These are phyloP conservation scores for Lacanobia oleracea DNA, from an alignment of 2,888 invertebrate species.

Conservation along the genomic window DNA sequence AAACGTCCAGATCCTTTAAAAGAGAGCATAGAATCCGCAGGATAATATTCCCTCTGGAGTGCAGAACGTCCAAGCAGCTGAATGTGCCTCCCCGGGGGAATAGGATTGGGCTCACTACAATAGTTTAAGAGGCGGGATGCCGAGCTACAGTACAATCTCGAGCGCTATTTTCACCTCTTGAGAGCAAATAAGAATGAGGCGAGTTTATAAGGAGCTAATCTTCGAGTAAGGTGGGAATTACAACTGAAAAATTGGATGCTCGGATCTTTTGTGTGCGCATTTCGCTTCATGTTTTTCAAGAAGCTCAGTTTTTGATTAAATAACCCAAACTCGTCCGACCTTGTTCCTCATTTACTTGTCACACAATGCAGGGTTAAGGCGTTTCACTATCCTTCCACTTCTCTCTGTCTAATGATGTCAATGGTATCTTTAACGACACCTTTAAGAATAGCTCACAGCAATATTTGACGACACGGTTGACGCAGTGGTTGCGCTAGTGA, in stretches of 20 bases:
- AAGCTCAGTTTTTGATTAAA: background rate
- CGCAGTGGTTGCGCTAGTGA: too few relatives aligned
- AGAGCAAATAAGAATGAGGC: constrained; percentile 36
- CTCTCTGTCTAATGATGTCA: background rate
- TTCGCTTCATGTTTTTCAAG: background rate
- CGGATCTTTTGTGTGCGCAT: background rate
- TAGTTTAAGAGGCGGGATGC: constrained; percentile 43
- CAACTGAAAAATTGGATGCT: constrained; percentile 27
- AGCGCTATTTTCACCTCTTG: constrained; percentile 39
- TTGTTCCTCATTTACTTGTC: background rate
- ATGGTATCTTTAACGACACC: too few relatives aligned
- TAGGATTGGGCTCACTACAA: constrained; percentile 55
- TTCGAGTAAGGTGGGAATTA: constrained; percentile 21
- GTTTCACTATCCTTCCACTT: background rate
- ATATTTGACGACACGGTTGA: too few relatives aligned
- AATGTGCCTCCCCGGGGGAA: constrained; percentile 41
- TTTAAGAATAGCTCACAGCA: too few relatives aligned
- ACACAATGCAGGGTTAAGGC: background rate
- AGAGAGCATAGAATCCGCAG: constrained; percentile 16
- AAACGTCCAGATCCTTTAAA: constrained; percentile 17
- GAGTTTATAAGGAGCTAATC: constrained; percentile 41
- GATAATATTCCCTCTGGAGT: constrained; percentile 45
- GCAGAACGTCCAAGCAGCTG: constrained; percentile 28
- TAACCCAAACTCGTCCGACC: too few relatives aligned
- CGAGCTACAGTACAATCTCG: constrained; percentile 39